Conservation (phyloP, 2,888 invertebrate species). For the Caenorhabditis angaria region DNA sequence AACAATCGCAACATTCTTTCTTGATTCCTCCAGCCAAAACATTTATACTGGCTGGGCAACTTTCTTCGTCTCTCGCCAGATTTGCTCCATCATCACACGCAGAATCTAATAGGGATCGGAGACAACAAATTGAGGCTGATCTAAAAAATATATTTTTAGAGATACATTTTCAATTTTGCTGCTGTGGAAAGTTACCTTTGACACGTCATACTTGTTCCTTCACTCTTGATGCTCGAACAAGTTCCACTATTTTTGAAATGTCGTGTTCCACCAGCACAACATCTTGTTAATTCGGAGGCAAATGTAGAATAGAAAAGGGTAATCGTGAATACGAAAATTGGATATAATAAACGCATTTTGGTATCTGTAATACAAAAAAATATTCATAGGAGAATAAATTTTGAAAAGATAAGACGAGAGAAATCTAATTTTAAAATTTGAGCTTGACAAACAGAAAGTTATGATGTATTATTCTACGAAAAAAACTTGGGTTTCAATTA, state of each 20-base stretch:
- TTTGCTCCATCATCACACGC: constrained; percentile 61
- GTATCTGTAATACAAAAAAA: too few relatives aligned
- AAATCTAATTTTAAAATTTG: too few relatives aligned
- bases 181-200: too few relatives aligned
- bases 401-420: background rate
- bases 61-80: constrained; percentile 48
- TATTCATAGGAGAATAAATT: background rate
- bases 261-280: constrained; percentile 69
- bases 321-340: background rate
- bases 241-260: constrained; percentile 64
- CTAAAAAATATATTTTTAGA: constrained; percentile 15
- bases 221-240: constrained; percentile 59
- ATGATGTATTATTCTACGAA: too few relatives aligned
- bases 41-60: constrained; percentile 57
- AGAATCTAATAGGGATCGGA: constrained; percentile 66
- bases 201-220: constrained; percentile 65
- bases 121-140: constrained; percentile 70
- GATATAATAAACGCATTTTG: constrained; percentile 1
- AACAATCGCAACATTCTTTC: constrained; percentile 72
- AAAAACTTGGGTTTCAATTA: too few relatives aligned
- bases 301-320: background rate
- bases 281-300: constrained; percentile 63
- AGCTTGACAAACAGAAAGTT: too few relatives aligned
- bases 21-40: constrained; percentile 67
- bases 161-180: too few relatives aligned